Conservation (phyloP, 2,888 invertebrate species). For the Norana najaformis region DNA sequence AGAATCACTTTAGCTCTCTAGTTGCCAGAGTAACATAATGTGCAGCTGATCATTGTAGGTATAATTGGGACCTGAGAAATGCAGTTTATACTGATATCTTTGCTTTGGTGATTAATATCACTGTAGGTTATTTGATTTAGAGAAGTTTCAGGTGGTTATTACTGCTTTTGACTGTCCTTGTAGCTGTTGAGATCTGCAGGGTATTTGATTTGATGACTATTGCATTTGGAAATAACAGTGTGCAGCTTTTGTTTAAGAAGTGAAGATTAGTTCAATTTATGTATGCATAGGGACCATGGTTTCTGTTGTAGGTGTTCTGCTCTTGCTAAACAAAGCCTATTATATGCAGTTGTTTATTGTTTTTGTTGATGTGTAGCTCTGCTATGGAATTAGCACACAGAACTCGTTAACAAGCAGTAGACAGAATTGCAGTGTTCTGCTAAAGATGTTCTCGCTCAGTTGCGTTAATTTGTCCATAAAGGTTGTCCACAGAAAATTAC, state of each 20-base stretch:
- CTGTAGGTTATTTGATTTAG: not conserved
- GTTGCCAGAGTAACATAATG: not conserved
- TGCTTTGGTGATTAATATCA: not conserved
- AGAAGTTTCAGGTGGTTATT: not conserved
- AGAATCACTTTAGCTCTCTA: not conserved
- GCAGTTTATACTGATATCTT: not conserved
- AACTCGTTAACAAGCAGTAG: not conserved
- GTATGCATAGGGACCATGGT: too few relatives aligned
- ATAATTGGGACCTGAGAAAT: not conserved
- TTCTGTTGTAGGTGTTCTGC: too few relatives aligned
- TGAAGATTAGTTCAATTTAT: not conserved
- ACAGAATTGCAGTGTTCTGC: too few relatives aligned
- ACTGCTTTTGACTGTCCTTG: not conserved
- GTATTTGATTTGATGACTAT: not conserved
- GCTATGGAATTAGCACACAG: too few relatives aligned
- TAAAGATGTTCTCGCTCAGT: not conserved
- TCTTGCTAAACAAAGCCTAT: too few relatives aligned
- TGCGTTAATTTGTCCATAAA: too few relatives aligned
- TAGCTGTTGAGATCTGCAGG: not conserved
- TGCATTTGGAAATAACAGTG: not conserved
- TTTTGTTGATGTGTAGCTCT: not conserved
- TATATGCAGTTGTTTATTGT: too few relatives aligned
- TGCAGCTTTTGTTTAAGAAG: not conserved
- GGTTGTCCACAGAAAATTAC: too few relatives aligned
- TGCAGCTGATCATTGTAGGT: not conserved